Evolutionary conservation across 2,888 invertebrate species (phyloP).

Genomic region (Lycaena phlaeas): DNA sequence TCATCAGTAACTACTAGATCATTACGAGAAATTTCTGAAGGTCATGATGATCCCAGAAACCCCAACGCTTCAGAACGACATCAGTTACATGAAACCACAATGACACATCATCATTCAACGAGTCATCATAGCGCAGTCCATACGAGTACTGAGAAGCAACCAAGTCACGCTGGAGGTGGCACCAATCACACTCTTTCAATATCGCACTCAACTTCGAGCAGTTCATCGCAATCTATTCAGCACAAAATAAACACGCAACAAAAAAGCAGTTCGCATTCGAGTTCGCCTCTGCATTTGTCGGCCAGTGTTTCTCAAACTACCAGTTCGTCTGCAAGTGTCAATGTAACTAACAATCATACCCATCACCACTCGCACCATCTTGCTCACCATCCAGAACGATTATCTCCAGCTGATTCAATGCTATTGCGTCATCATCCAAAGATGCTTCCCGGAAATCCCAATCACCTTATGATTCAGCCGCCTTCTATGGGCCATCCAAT

Average conservation of each 20-base stretch:
- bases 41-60: constrained; percentile 59
- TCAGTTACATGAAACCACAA: constrained; percentile 76
- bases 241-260: constrained; percentile 74
- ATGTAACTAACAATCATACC: constrained; percentile 73
- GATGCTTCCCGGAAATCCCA: constrained; percentile 71
- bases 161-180: constrained; percentile 62
- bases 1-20: constrained; percentile 80
- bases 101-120: constrained; percentile 78
- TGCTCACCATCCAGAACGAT: constrained; percentile 77
- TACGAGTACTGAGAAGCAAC: constrained; percentile 76
- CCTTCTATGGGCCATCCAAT: constrained; percentile 76
- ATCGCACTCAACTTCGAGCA: constrained; percentile 78
- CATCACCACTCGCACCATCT: constrained; percentile 78
- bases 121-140: constrained; percentile 78
- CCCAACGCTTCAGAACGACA: constrained; percentile 71
- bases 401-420: constrained; percentile 75
- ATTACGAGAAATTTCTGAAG: constrained; percentile 74
- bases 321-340: constrained; percentile 66
- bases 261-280: constrained; percentile 57
- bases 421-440: constrained; percentile 63
- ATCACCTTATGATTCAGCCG: constrained; percentile 77
- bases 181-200: constrained; percentile 76
- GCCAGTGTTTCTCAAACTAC: constrained; percentile 71
- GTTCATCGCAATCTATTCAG: constrained; percentile 77
- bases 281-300: constrained; percentile 68